Evolutionary conservation across 2,113 vertebrate species (phyloP).

Genomic region (Phoxinus phoxinus): DNA sequence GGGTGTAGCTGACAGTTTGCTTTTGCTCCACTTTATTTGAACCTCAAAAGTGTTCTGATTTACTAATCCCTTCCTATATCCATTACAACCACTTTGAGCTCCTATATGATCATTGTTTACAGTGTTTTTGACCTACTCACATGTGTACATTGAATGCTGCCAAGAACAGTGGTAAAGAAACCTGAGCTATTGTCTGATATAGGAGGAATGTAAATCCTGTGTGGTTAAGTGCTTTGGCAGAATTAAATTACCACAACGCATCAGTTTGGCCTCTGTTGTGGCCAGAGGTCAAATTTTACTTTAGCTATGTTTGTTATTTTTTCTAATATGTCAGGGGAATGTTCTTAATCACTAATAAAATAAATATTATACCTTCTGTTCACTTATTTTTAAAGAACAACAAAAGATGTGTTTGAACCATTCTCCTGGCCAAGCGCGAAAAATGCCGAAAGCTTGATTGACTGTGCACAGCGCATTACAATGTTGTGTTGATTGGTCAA

Average conservation of each 20-base stretch:
- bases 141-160: slow-evolving; percentile 24
- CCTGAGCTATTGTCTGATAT: slow-evolving; percentile 56
- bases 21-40: background rate
- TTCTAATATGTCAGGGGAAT: too few species aligned
- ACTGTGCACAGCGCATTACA: too few species aligned
- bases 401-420: too few species aligned
- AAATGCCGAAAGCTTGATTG: too few species aligned
- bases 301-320: too few species aligned
- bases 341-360: too few species aligned
- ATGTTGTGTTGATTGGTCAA: too few species aligned
- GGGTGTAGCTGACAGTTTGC: background rate
- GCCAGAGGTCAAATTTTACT: background rate
- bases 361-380: too few species aligned
- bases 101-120: background rate
- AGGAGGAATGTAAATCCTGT: slow-evolving; percentile 55
- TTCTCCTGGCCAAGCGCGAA: too few species aligned
- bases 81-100: background rate
- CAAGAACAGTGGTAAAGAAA: slow-evolving; percentile 40
- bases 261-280: slow-evolving; percentile 39
- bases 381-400: too few species aligned
- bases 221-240: slow-evolving; percentile 49
- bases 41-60: background rate
- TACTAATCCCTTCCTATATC: background rate
- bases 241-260: slow-evolving; percentile 57
- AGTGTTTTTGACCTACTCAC: slow-evolving; percentile 1